A percentile compares a stretch with the other conserved stretches of the same genome.
Conservation (phyloP, 2,888 invertebrate species). For the Orthosia gracilis region DNA sequence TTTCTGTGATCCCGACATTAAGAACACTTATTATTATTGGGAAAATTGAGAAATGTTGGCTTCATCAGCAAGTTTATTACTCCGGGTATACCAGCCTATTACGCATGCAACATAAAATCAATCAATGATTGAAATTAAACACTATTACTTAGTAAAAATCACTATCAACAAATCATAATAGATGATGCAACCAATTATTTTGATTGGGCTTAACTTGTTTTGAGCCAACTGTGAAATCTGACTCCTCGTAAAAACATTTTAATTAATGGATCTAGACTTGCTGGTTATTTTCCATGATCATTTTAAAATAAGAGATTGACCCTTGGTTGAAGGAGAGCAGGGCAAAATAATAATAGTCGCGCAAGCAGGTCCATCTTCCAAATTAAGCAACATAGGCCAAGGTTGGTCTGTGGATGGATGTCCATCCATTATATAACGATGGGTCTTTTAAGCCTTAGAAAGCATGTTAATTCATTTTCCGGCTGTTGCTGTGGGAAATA, state of each 20-base stretch:
- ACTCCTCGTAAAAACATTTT: background rate
- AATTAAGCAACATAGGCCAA: too few relatives aligned
- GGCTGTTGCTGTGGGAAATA: too few relatives aligned
- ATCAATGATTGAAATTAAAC: background rate
- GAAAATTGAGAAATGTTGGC: background rate
- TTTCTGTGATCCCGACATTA: background rate
- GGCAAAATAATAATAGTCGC: too few relatives aligned
- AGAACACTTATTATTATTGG: background rate
- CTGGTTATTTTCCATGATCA: background rate
- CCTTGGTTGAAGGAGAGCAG: too few relatives aligned
- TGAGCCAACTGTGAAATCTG: background rate
- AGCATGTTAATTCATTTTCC: too few relatives aligned
- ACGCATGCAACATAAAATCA: background rate
- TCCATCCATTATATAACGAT: too few relatives aligned
- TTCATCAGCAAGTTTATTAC: background rate
- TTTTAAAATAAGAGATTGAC: background rate
- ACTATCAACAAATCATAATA: background rate
- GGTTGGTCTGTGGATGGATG: too few relatives aligned
- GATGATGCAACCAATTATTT: constrained; percentile 15
- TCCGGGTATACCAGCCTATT: background rate
- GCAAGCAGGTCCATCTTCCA: too few relatives aligned
- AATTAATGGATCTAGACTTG: too few relatives aligned
- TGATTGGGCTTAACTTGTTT: background rate
- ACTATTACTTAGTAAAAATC: background rate
- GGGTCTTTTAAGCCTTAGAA: too few relatives aligned